Evolutionary conservation across 2,888 invertebrate genomes (phyloP), one percentile per base, ranked within the genome.

Genomic region (Phoronis australis): DNA sequence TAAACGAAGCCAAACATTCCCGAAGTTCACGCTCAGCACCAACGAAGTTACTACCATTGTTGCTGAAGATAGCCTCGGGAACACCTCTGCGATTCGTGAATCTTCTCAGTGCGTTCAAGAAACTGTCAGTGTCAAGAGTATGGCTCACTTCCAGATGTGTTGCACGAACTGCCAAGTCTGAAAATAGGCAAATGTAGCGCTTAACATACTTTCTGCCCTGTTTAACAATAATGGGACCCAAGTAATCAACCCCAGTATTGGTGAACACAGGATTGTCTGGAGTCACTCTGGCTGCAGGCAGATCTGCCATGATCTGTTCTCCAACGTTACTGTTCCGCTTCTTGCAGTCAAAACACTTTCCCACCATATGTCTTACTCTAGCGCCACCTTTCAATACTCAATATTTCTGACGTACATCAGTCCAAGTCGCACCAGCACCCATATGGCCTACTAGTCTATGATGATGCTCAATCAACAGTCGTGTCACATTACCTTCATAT

Each of bases 161-260:
- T 12, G 51, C 43, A 15, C 51, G 15, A 2, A 18, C 31, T n/a
- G 41, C 25, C n/a, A 50, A 18, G 24, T 41, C 47, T 9, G 47
- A 48, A 26, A 50, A 50, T 21, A 50, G 5, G 37, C 50, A 50
- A 21, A 46, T 47, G 22, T 41, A 50, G 27, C 47, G 4, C 25
- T 50, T 50, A 15, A 47, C 42, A 20, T 22, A 2, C 5, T 15
- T 35, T 6, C 46, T 18, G 15, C 37, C 42, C 20, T 26, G 31
- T 18, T 35, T 40, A 20, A 50, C 46, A 6, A 24, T 15, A 23
- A 50, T 37, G 20, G 47, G 46, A 2, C 50, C 47, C 37, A 48
- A 50, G 22, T 27, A 48, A 31, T 50, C 50, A 23, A 47, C 12
- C 6, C 46, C 50, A 5, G 24, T 27, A 25, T 2, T 31, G n/a